Percentiles rank a stretch among this genome's conserved stretches.
Conservation (phyloP, 23 tunicate species). For the Styela clava region DNA sequence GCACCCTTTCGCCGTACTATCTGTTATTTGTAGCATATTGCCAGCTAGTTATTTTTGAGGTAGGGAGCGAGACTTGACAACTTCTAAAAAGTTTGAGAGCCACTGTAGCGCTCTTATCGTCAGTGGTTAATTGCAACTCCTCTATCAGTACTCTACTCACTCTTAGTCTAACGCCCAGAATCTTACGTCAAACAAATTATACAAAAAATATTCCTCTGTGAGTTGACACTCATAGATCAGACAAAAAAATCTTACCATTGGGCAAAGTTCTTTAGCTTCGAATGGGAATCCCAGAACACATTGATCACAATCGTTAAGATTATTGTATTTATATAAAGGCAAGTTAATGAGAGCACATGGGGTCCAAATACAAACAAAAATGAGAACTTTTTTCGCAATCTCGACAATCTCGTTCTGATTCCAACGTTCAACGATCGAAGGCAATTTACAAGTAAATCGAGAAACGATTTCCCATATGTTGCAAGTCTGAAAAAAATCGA, state of each 20-base stretch:
- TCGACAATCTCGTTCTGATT: not conserved
- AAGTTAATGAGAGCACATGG: not conserved
- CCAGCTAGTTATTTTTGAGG: too few relatives aligned
- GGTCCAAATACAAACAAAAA: not conserved
- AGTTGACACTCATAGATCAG: too few relatives aligned
- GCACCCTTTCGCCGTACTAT: too few relatives aligned
- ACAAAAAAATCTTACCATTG: not conserved
- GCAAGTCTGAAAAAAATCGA: not conserved
- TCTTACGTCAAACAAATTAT: too few relatives aligned
- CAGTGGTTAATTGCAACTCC: too few relatives aligned
- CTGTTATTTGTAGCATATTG: too few relatives aligned
- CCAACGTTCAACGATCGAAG: not conserved
- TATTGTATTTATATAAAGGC: not conserved
- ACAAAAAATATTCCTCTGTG: too few relatives aligned
- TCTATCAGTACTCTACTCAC: too few relatives aligned
- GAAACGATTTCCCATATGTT: not conserved
- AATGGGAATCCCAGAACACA: slow-evolving; percentile 1
- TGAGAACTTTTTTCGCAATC: not conserved
- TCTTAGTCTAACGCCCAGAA: too few relatives aligned
- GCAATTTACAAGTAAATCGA: not conserved
- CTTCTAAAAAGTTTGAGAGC: too few relatives aligned
- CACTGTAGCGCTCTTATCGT: too few relatives aligned
- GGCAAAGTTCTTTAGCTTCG: not conserved
- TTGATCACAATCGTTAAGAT: not conserved
- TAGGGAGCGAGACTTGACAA: too few relatives aligned